These are phyloP conservation scores for Motacilla tschutschensis DNA, from an alignment of 2,113 vertebrate species.

Conservation along the genomic window DNA sequence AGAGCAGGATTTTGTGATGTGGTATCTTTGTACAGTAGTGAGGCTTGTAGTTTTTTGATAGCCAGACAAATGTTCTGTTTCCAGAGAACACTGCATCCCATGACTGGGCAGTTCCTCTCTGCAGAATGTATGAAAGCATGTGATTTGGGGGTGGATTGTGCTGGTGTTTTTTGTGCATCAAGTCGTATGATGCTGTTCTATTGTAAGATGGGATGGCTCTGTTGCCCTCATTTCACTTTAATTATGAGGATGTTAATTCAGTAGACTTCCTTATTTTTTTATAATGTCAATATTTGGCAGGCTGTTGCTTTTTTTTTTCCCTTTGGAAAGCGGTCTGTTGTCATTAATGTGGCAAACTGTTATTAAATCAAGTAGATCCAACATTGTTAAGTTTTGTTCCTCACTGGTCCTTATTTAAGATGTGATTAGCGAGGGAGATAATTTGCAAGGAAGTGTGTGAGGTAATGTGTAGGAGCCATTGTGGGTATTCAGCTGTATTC, in stretches of 20 bases:
- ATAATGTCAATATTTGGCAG: not conserved
- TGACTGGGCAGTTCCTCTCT: slow-evolving; percentile 33
- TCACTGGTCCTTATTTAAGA: not conserved
- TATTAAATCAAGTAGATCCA: not conserved
- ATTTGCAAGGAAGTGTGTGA: not conserved
- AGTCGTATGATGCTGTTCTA: slow-evolving; percentile 34
- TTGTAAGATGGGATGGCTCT: slow-evolving; percentile 28
- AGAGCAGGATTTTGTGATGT: not conserved
- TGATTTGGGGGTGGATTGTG: not conserved
- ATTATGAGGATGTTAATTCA: not conserved
- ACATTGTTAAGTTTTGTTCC: not conserved
- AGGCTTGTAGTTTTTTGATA: not conserved
- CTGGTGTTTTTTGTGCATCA: not conserved
- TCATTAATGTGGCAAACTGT: not conserved
- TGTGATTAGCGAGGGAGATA: not conserved
- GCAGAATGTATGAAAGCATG: slow-evolving; percentile 35
- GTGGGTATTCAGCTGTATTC: not conserved
- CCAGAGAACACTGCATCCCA: not conserved
- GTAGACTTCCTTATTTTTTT: slow-evolving; percentile 42
- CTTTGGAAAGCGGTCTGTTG: not conserved
- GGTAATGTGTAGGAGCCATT: not conserved
- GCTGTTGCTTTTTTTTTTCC: not conserved
- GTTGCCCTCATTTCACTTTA: slow-evolving; percentile 4
- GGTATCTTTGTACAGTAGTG: not conserved
- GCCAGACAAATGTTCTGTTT: not conserved